Evolutionary conservation across 2,113 vertebrate species (phyloP).

Genomic region (Xiphorhynchus elegans): DNA sequence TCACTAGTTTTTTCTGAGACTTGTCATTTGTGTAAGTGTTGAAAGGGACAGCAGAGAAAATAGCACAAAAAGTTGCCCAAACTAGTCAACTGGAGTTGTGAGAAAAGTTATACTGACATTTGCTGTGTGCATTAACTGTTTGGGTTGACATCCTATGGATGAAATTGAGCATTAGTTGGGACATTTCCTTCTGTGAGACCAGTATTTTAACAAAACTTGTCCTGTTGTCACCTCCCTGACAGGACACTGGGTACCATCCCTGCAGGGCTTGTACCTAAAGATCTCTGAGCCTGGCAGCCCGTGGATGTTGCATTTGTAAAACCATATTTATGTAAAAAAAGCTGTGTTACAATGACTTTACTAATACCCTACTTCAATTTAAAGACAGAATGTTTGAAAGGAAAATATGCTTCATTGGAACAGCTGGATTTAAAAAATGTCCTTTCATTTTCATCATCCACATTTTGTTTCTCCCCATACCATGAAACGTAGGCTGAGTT

Average conservation of each 20-base stretch:
- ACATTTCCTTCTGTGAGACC: neutral
- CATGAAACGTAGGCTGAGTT: neutral
- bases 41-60: neutral
- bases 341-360: neutral
- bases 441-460: neutral
- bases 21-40: neutral
- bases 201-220: neutral
- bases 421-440: neutral
- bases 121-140: neutral
- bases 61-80: neutral
- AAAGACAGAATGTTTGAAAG: neutral
- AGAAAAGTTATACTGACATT: neutral
- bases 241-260: neutral
- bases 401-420: neutral
- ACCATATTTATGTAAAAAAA: neutral
- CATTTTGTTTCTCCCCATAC: neutral
- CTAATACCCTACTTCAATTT: neutral
- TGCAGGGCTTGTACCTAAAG: neutral
- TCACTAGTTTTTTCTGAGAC: neutral
- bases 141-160: neutral
- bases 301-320: neutral
- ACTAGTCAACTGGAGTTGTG: neutral
- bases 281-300: neutral
- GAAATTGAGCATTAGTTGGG: neutral
- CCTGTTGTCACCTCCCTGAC: neutral